Evolutionary conservation across 2,888 invertebrate genomes (phyloP).

Genomic region (Aspidiotus rigidus): DNA sequence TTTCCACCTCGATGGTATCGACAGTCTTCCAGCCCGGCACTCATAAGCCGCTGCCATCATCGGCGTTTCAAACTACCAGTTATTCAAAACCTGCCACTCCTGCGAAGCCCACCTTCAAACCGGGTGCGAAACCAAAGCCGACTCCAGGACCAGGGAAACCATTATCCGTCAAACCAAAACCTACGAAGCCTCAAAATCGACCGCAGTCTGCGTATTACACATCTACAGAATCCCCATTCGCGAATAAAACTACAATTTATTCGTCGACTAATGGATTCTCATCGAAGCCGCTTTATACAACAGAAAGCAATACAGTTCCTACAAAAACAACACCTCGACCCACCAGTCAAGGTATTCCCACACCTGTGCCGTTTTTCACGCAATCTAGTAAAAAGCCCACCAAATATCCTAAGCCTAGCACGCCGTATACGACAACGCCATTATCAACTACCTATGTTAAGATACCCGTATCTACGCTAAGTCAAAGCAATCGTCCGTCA

Average conservation of each 20-base stretch:
- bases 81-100: conserved; percentile 16
- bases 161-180: conserved; percentile 31
- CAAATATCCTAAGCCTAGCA: conserved; percentile 11
- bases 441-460: conserved; percentile 13
- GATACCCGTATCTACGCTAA: conserved; percentile 17
- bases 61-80: conserved; percentile 23
- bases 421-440: conserved; percentile 5
- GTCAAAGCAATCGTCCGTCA: conserved; percentile 12
- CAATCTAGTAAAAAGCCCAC: conserved; percentile 19
- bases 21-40: conserved; percentile 26
- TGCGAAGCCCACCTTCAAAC: conserved; percentile 21
- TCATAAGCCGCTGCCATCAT: conserved; percentile 27
- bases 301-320: conserved; percentile 23
- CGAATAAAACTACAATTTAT: conserved; percentile 15
- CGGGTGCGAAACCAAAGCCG: conserved; percentile 37
- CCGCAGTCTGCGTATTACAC: conserved; percentile 35
- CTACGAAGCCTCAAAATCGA: conserved; percentile 34
- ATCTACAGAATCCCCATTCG: conserved; percentile 33
- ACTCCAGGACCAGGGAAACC: conserved; percentile 38
- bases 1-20: conserved; percentile 30
- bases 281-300: conserved; percentile 9
- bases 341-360: conserved; percentile 17
- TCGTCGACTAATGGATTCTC: conserved; percentile 7
- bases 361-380: conserved; percentile 28
- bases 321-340: conserved; percentile 18